These are phyloP conservation scores for Myiothlypis chrysogaster DNA, from an alignment of 2,797 vertebrate genomes.

Conservation along the genomic window DNA sequence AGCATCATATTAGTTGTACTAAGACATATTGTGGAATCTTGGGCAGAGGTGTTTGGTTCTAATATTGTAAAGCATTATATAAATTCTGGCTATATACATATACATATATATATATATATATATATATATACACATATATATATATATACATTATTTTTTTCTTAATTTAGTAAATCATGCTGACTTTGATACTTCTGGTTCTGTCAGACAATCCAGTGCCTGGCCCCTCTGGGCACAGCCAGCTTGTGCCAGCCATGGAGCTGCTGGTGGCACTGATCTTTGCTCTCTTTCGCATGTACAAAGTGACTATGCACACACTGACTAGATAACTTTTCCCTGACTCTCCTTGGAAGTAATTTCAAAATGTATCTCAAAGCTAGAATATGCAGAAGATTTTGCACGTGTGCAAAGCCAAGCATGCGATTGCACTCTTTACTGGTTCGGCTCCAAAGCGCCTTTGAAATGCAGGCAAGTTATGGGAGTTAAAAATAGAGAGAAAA, in stretches of 20 bases:
- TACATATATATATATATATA: background rate
- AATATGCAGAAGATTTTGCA: background rate
- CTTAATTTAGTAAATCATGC: background rate
- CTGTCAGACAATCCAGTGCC: background rate
- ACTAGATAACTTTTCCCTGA: background rate
- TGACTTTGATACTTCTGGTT: background rate
- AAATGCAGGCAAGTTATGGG: background rate
- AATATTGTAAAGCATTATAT: background rate
- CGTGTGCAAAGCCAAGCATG: background rate
- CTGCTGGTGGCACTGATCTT: background rate
- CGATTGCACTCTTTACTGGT: background rate
- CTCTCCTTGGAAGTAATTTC: background rate
- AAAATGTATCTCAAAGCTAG: background rate
- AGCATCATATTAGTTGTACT: background rate
- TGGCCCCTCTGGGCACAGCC: rapidly evolving
- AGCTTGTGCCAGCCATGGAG: background rate
- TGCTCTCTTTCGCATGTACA: background rate
- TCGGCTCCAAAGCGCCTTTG: background rate
- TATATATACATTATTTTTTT: background rate
- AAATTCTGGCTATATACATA: background rate
- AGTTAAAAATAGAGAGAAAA: background rate
- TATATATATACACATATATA: too few relatives aligned
- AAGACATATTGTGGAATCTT: background rate
- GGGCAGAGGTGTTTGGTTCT: background rate
- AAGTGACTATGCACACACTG: rapidly evolving